Conservation (phyloP, 2,113 vertebrate species). For the Xiphias gladius region DNA sequence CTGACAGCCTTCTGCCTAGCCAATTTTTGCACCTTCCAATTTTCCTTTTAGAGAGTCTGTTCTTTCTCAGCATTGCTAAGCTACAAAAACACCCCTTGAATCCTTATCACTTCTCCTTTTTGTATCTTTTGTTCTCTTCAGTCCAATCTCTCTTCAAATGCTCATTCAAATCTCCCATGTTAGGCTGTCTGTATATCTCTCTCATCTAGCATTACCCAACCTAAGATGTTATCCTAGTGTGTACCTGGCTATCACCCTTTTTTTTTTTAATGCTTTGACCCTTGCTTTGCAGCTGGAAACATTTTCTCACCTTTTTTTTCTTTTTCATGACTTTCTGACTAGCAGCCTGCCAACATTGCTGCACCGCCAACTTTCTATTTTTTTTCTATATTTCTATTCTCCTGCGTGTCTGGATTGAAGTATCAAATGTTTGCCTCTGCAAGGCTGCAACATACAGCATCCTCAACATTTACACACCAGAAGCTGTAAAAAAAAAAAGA, state of each 20-base stretch:
- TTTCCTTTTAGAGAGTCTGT: constrained; percentile 49
- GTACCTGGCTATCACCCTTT: background rate
- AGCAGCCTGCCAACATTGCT: background rate
- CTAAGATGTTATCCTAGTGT: constrained; percentile 16
- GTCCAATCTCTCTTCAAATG: constrained; percentile 35
- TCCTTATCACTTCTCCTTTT: constrained; percentile 39
- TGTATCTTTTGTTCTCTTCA: constrained; percentile 35
- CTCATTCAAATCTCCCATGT: constrained; percentile 14
- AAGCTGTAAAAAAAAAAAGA: background rate
- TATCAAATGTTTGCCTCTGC: background rate
- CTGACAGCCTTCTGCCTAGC: constrained; percentile 39
- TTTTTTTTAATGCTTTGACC: background rate
- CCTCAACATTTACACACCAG: background rate
- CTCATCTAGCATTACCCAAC: constrained; percentile 15
- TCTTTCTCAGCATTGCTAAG: constrained; percentile 39
- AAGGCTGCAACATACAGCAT: background rate
- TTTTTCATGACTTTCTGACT: constrained; percentile 4
- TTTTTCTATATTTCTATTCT: background rate
- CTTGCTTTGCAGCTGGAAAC: constrained; percentile 7
- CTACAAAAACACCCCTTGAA: constrained; percentile 42
- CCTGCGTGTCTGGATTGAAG: background rate
- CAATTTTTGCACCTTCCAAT: constrained; percentile 40
- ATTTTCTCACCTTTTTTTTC: constrained; percentile 18
- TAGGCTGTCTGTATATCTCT: background rate
- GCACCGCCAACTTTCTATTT: background rate